phyloP scores from a whole-genome alignment of 2,113 vertebrate genomes.

The Peromyscus polionotus region DNA sequence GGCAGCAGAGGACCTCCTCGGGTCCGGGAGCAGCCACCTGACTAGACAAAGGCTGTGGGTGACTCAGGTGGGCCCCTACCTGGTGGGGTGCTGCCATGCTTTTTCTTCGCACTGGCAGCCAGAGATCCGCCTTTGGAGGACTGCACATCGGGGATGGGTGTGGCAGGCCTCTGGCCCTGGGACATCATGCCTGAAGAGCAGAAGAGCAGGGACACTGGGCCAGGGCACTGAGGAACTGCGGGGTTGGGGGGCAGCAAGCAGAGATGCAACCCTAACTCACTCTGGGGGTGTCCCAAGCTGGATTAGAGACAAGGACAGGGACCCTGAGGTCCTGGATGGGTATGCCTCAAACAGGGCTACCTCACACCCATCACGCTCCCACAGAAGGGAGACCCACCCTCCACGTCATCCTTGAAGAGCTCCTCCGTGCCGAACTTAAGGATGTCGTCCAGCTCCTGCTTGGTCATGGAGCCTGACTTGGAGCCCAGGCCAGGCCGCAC shows the following conservation, averaged over 20 bases:
- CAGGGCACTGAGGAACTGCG: neutral
- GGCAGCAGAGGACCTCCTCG: rapidly evolving
- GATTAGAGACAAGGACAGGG: neutral
- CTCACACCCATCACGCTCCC: neutral
- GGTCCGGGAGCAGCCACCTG: neutral
- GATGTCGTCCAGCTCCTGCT: slow-evolving; percentile 98
- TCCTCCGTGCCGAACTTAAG: slow-evolving; percentile 99
- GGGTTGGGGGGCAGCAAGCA: neutral
- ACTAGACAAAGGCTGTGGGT: too few relatives aligned
- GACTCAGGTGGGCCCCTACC: slow-evolving; percentile 69
- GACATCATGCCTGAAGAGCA: slow-evolving; percentile 85
- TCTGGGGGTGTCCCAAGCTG: neutral
- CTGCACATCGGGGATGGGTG: slow-evolving; percentile 82
- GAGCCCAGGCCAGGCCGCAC: slow-evolving; percentile 97
- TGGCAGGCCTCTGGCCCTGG: slow-evolving; percentile 86
- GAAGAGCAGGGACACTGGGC: neutral
- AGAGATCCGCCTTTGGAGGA: slow-evolving; percentile 83
- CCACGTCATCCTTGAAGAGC: slow-evolving; percentile 98
- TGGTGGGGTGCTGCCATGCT: slow-evolving; percentile 87
- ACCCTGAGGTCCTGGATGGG: neutral
- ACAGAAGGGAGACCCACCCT: slow-evolving; percentile 84
- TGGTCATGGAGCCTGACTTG: slow-evolving; percentile 99
- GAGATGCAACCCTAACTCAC: neutral
- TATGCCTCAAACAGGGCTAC: neutral
- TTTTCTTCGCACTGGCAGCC: slow-evolving; percentile 84